These are phyloP conservation scores for Caenorhabditis brenneri DNA, from an alignment of 1,140 invertebrate genomes.

Conservation along the genomic window DNA sequence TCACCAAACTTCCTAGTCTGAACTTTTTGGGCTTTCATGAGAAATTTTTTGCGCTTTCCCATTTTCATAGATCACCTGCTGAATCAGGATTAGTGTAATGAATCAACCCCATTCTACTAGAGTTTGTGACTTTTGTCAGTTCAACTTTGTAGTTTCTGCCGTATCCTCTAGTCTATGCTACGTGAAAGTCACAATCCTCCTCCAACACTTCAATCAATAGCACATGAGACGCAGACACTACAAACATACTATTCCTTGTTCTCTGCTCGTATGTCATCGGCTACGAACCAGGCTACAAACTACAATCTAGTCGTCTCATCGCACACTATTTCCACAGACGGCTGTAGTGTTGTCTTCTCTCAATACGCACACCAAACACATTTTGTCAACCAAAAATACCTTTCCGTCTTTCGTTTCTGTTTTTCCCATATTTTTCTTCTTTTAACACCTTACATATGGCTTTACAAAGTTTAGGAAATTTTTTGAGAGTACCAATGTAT, in stretches of 20 bases:
- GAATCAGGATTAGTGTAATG: too few species aligned
- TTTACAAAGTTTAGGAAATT: too few species aligned
- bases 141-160: too few species aligned
- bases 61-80: too few species aligned
- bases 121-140: too few species aligned
- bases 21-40: too few species aligned
- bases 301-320: constrained; percentile 5
- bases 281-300: constrained; percentile 31
- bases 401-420: neutral
- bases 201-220: neutral
- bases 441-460: too few species aligned
- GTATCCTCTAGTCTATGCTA: neutral
- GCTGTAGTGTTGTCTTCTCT: neutral
- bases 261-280: neutral
- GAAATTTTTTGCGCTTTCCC: too few species aligned
- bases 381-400: neutral
- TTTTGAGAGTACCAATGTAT: too few species aligned
- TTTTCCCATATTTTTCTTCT: neutral
- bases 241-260: neutral
- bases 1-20: too few species aligned
- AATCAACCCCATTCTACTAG: too few species aligned
- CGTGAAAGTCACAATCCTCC: neutral
- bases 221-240: constrained; percentile 34
- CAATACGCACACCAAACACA: neutral
- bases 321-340: constrained; percentile 7